Conservation (phyloP, 2,113 vertebrate species). For the Microtus montanus region DNA sequence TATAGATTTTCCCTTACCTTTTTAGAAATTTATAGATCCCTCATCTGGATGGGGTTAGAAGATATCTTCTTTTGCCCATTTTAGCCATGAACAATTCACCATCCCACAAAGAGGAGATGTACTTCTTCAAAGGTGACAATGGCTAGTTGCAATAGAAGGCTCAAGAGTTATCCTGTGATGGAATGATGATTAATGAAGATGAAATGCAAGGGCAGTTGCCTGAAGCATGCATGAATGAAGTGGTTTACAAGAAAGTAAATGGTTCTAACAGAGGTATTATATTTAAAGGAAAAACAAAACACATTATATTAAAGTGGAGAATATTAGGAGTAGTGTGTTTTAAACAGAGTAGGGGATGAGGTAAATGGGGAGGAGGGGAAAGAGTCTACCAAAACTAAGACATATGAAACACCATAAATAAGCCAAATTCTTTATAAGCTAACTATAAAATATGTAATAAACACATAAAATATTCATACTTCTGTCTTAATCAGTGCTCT, state of each 20-base stretch:
- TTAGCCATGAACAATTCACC: neutral
- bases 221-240: too few species aligned
- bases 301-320: neutral
- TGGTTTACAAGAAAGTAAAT: too few species aligned
- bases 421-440: neutral
- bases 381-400: neutral
- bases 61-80: neutral
- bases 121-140: neutral
- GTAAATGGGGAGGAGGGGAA: too few species aligned
- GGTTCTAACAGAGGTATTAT: neutral
- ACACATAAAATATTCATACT: neutral
- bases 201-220: too few species aligned
- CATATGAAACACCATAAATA: neutral
- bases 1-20: neutral
- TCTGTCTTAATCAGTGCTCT: neutral
- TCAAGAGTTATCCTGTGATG: too few species aligned
- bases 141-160: neutral
- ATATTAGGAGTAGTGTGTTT: neutral
- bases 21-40: neutral
- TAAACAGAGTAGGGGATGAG: neutral
- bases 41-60: neutral
- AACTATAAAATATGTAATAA: neutral
- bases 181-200: too few species aligned
- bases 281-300: neutral
- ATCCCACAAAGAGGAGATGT: neutral